A percentile compares a stretch with the other conserved stretches of the same genome.
phyloP scores from a whole-genome alignment of 2,797 vertebrate species.

The Rhinella marina region DNA sequence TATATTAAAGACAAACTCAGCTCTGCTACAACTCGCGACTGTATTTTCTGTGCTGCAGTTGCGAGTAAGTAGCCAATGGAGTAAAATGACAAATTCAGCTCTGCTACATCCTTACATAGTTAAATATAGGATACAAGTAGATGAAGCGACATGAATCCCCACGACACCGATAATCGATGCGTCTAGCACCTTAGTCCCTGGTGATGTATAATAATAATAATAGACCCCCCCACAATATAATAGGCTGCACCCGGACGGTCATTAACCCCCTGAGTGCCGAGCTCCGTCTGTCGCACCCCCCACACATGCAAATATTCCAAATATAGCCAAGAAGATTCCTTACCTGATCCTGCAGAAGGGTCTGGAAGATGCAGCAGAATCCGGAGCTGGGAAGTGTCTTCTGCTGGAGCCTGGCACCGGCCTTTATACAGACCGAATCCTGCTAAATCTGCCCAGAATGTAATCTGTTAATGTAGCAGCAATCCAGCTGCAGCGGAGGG shows the following conservation, averaged over 20 bases:
- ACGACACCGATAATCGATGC: not conserved
- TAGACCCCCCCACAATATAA: not conserved
- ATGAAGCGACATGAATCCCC: not conserved
- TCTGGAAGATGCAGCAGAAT: not conserved
- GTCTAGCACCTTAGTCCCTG: not conserved
- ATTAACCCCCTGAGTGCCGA: not conserved
- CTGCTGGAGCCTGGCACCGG: conserved; percentile 18
- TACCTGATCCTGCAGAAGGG: conserved; percentile 17
- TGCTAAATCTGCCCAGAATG: conserved; percentile 61
- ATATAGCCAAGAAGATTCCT: not conserved
- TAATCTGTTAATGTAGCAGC: conserved; percentile 68
- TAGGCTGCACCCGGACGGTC: not conserved
- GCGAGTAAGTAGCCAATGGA: too few relatives aligned
- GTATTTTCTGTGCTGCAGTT: too few relatives aligned
- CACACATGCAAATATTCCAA: not conserved
- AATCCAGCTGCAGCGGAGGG: conserved; percentile 65
- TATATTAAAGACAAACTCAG: not conserved
- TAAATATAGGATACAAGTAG: not conserved
- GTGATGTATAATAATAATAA: not conserved
- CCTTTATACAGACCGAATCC: conserved; percentile 43
- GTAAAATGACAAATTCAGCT: not conserved
- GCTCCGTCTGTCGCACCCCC: not conserved
- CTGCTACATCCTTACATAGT: not conserved
- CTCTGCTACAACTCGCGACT: not conserved
- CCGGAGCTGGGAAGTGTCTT: not conserved